A percentile compares a stretch with the other conserved stretches of the same genome.
phyloP scores from a whole-genome alignment of 2,888 invertebrate species.

The Microctonus hyperodae region DNA sequence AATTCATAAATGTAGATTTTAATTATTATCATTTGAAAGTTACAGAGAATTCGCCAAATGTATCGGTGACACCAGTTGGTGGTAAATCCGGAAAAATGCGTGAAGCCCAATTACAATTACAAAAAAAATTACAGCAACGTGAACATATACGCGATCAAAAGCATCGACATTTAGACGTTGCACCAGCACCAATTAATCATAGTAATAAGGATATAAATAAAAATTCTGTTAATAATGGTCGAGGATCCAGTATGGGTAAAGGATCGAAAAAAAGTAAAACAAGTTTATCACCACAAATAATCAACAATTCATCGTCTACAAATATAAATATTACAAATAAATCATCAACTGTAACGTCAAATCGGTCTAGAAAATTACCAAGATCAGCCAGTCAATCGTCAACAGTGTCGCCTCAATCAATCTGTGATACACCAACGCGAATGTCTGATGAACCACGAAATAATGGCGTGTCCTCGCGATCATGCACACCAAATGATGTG shows the following conservation, averaged over 20 bases:
- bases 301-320: slow-evolving; percentile 21
- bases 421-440: slow-evolving; percentile 61
- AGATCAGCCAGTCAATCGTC: slow-evolving; percentile 34
- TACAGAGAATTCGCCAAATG: slow-evolving; percentile 49
- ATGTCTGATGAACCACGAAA: slow-evolving; percentile 49
- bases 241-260: slow-evolving; percentile 41
- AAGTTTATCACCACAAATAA: slow-evolving; percentile 52
- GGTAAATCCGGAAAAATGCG: slow-evolving; percentile 64
- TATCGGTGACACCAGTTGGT: slow-evolving; percentile 46
- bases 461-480: slow-evolving; percentile 37
- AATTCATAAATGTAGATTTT: not conserved
- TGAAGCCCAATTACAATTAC: slow-evolving; percentile 71
- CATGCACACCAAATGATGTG: slow-evolving; percentile 41
- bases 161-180: slow-evolving; percentile 55
- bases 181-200: slow-evolving; percentile 52
- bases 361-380: slow-evolving; percentile 39
- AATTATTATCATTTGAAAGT: too few relatives aligned
- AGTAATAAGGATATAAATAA: slow-evolving; percentile 46
- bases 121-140: slow-evolving; percentile 74
- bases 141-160: slow-evolving; percentile 72
- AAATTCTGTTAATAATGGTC: slow-evolving; percentile 49
- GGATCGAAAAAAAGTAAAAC: slow-evolving; percentile 54
- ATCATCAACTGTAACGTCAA: slow-evolving; percentile 40
- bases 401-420: slow-evolving; percentile 54
- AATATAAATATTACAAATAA: slow-evolving; percentile 40